Percentiles rank a stretch among this genome's conserved stretches.
Conservation (phyloP, 2,113 vertebrate species). For the Syrrhaptes paradoxus region DNA sequence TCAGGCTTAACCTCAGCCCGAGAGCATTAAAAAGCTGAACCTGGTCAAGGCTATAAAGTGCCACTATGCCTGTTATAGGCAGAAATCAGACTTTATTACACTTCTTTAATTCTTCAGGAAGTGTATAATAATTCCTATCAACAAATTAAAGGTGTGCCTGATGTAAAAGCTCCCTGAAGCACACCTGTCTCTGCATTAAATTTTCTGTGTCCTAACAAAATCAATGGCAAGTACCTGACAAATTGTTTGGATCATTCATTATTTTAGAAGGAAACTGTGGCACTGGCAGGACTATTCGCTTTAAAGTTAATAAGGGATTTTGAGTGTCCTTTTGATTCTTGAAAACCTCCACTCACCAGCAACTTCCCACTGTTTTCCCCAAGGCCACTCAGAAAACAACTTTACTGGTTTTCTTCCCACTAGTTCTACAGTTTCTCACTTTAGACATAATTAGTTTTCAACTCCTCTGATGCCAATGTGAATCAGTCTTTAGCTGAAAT, state of each 20-base stretch:
- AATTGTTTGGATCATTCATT: background rate
- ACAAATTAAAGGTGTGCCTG: background rate
- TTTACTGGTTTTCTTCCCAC: background rate
- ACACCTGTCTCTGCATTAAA: background rate
- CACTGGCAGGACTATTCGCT: background rate
- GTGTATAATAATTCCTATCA: background rate
- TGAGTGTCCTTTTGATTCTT: slow-evolving; percentile 18
- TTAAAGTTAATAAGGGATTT: slow-evolving; percentile 5
- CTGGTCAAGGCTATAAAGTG: background rate
- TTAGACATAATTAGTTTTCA: background rate
- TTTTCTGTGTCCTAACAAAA: background rate
- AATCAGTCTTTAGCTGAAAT: background rate
- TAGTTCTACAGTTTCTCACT: background rate
- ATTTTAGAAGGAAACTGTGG: background rate
- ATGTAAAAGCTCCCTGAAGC: background rate
- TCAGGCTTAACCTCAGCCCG: background rate
- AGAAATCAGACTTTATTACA: background rate
- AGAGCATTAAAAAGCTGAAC: background rate
- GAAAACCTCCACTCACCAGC: background rate
- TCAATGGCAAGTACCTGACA: background rate
- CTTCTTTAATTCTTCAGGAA: slow-evolving; percentile 13
- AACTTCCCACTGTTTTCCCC: background rate
- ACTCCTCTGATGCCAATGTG: background rate
- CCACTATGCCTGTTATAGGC: background rate
- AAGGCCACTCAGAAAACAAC: background rate